Evolutionary conservation across 2,113 vertebrate genomes (phyloP).

Genomic region (Odobenus rosmarus): DNA sequence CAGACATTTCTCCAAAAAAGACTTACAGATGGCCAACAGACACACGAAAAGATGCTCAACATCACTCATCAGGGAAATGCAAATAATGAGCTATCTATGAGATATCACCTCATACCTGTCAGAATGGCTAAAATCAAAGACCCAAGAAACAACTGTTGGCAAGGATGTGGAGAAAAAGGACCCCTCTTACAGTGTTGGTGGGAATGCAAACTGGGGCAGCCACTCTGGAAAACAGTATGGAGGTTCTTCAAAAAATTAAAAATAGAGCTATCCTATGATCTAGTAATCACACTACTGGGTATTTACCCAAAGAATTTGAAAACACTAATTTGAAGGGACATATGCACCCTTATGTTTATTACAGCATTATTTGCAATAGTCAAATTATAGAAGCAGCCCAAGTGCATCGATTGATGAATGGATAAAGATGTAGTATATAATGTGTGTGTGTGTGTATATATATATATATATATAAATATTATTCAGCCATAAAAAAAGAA

Average conservation of each 20-base stretch:
- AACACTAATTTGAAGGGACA: not conserved
- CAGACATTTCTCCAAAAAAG: not conserved
- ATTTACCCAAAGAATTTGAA: not conserved
- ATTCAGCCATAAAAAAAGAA: not conserved
- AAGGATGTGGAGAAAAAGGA: not conserved
- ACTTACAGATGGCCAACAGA: not conserved
- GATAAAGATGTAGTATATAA: not conserved
- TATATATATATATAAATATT: not conserved
- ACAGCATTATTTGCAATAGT: not conserved
- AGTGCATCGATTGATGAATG: not conserved
- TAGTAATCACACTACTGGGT: not conserved
- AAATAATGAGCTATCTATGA: not conserved
- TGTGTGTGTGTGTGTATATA: no score
- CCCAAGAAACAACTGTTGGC: not conserved
- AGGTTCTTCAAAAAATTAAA: not conserved
- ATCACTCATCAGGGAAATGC: not conserved
- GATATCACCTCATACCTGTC: not conserved
- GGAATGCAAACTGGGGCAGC: not conserved
- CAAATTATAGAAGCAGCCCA: not conserved
- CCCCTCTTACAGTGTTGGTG: not conserved
- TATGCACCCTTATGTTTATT: not conserved
- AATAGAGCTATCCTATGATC: not conserved
- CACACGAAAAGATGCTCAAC: not conserved
- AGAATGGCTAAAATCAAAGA: not conserved
- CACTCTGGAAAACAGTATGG: not conserved